Base-by-base conservation (phyloP, 2,113 vertebrate genomes). In the Chroicocephalus ridibundus region DNA sequence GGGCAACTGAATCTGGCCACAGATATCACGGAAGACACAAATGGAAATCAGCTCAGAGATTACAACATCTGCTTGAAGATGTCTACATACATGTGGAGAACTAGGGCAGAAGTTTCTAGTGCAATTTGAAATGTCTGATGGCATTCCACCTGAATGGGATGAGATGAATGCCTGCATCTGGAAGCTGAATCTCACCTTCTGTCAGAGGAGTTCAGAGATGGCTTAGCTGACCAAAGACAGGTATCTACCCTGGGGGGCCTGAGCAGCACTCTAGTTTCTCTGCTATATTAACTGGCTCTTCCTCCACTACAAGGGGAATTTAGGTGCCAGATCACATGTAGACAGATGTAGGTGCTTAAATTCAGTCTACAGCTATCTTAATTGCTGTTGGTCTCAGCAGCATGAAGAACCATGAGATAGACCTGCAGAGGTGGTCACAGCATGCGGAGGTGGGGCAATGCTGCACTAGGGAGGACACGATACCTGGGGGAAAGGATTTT, bases 11-110 rank as follows among this genome's bases (percentile, higher is more conserved):
- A 27, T 9, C 44, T 77, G 82, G 15, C 15, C 64, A 52, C 24
- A 52, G 54, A 14, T 61, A 4, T 20, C 5, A 32, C 2, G 55
- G 51, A 70, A 34, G 15, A 10, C 29, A 26, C 0, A 0, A 60
- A 34, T 29, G 34, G 21, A 74, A 74, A 81, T 42, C 49, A 91
- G 29, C 24, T 61, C 76, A 83, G 76, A 65, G 29, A 9, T 20
- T 51, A 3, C 15, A 40, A 29, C 0, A 0, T 49, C 10, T 81
- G 40, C 44, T 54, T 66, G 32, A 65, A 57, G 29, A 38, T 27
- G 4, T 32, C 47, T 46, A 14, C 52, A 51, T 7, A 7, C 12
- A 16, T 27, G 34, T 66, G 27, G 20, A 62, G 55, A 85, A 17
- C n/a, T 9, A 51, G 22, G 26, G 42, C 65, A 86, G 57, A 64